Conservation (phyloP, 2,113 vertebrate genomes). For the Oncorhynchus gorbuscha region DNA sequence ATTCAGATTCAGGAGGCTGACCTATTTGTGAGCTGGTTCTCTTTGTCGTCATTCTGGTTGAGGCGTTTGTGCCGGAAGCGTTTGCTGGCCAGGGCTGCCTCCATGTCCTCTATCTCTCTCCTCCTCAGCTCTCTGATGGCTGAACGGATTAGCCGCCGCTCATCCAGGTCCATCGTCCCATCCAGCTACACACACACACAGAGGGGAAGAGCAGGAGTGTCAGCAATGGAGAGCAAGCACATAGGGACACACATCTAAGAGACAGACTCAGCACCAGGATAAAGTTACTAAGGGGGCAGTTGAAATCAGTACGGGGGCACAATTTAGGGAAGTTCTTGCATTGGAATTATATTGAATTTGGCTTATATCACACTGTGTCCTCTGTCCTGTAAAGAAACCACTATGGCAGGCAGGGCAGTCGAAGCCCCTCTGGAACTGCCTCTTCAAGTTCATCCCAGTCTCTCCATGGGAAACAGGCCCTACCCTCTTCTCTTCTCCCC, state of each 20-base stretch:
- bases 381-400: neutral
- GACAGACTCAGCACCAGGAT: neutral
- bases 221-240: neutral
- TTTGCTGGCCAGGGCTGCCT: conserved; percentile 89
- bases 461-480: neutral
- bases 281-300: conserved; percentile 19
- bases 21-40: conserved; percentile 84
- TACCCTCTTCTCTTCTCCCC: neutral
- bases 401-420: neutral
- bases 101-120: conserved; percentile 87
- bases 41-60: conserved; percentile 85
- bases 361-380: neutral
- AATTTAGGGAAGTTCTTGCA: neutral
- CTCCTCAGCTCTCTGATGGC: conserved; percentile 89
- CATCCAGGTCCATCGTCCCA: conserved; percentile 84
- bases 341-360: neutral
- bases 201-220: neutral
- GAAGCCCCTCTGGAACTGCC: neutral
- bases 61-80: conserved; percentile 83
- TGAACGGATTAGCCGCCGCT: conserved; percentile 87
- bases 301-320: neutral
- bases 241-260: neutral
- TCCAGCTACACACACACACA: conserved; percentile 76
- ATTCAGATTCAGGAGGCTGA: conserved; percentile 54
- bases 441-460: neutral